Evolutionary conservation across 2,797 vertebrate species (phyloP).

Genomic region (Sphenopsis melanotis): DNA sequence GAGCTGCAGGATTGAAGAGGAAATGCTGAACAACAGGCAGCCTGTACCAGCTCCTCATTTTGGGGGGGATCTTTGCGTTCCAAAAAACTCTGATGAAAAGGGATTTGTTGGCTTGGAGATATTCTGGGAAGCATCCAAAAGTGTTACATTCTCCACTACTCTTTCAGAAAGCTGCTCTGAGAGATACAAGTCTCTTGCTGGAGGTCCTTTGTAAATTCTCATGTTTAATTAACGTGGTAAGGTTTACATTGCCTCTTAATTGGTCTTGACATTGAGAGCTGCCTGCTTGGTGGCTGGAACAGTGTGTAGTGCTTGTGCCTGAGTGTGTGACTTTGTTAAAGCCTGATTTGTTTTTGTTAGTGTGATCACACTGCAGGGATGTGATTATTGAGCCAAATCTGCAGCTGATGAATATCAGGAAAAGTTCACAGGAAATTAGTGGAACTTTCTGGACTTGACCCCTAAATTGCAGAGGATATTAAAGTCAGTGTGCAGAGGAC

Average conservation of each 20-base stretch:
- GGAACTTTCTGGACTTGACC: background rate
- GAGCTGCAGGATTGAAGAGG: background rate
- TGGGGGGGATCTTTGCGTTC: background rate
- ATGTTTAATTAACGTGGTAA: conserved; percentile 58
- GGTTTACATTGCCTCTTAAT: conserved; percentile 57
- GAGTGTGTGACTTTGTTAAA: conserved; percentile 13
- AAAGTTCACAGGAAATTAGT: background rate
- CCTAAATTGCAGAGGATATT: background rate
- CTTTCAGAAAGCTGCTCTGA: background rate
- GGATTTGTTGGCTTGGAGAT: conserved; percentile 6
- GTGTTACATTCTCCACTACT: background rate
- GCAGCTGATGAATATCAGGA: background rate
- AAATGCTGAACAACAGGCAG: conserved; percentile 2
- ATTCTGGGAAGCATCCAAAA: background rate
- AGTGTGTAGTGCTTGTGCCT: background rate
- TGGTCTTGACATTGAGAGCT: conserved; percentile 34
- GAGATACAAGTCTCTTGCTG: conserved; percentile 7
- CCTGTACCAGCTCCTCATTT: background rate
- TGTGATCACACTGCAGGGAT: background rate
- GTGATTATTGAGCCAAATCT: background rate
- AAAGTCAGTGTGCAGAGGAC: background rate
- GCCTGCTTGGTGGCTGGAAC: conserved; percentile 17
- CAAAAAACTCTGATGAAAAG: background rate
- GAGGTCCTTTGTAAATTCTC: conserved; percentile 51
- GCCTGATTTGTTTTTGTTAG: background rate